Evolutionary conservation across 2,113 vertebrate species (phyloP).

Genomic region (Lepisosteus oculatus): DNA sequence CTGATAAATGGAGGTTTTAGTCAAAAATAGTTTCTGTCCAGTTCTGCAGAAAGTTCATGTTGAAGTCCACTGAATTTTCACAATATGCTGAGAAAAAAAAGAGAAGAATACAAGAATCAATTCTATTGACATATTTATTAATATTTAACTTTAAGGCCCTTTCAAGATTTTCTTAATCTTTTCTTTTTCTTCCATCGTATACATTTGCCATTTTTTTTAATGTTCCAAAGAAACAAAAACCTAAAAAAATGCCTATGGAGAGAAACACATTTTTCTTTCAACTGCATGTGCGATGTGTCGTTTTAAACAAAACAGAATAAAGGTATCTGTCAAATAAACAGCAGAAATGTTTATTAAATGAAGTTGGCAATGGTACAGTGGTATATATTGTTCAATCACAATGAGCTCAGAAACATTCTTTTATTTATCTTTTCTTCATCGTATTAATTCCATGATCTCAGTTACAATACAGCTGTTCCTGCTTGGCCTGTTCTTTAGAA

Average conservation of each 20-base stretch:
- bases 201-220: conserved; percentile 26
- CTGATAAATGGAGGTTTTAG: no score
- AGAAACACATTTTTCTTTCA: conserved; percentile 12
- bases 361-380: conserved; percentile 9
- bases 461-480: conserved; percentile 57
- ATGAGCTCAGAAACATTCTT: conserved; percentile 28
- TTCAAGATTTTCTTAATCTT: conserved; percentile 20
- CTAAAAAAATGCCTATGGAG: background rate
- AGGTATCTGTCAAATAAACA: conserved; percentile 29
- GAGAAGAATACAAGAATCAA: conserved; percentile 8
- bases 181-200: conserved; percentile 8
- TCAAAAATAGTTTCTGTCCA: no score
- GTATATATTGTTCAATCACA: conserved; percentile 29
- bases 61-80: background rate
- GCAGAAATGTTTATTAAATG: conserved; percentile 22
- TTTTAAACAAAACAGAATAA: conserved; percentile 16
- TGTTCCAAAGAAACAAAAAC: conserved; percentile 9
- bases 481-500: conserved; percentile 36
- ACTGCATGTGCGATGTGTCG: background rate
- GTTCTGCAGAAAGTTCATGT: background rate
- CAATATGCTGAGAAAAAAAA: background rate
- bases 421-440: conserved; percentile 58
- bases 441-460: conserved; percentile 42
- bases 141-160: conserved; percentile 31
- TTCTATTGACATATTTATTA: conserved; percentile 25